Evolutionary conservation across 2,113 vertebrate genomes (phyloP), one percentile per base, ranked within the genome.

Genomic region (Brachirus orientalis): DNA sequence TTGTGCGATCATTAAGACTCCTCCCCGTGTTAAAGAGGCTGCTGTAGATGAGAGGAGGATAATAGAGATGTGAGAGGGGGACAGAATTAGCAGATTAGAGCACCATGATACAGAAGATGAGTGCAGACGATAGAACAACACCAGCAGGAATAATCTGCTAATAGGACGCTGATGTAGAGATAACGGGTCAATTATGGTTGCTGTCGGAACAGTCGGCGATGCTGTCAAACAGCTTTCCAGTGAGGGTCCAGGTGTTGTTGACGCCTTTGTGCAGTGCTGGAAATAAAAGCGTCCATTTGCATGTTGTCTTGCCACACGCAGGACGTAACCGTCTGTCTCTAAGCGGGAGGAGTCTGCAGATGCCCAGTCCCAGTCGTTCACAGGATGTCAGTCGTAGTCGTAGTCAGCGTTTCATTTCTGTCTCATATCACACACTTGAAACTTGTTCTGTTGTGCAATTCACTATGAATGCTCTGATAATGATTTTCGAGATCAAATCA

Each of bases 181-280:
- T 91, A 86, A 90, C 59, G 28, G 55, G 63, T 63, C 82, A 87
- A 84, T 89, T 86, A 88, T 72, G 18, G 83, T 68, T 64, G 64
- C 69, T 55, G 65, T 75, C 84, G 79, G 74, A 87, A 55, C 75
- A 43, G 40, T 43, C 14, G 10, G 14, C 14, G 4, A 43, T 43
- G 40, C 40, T 43, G 40, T 14, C 40, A 14, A 10, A 10, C 11
- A 43, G 40, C 10, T 41, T 59, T 46, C 37, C 22, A 6, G 12
- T n/a, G 52, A 10, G 1, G 1, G n/a, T 13, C 36, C 57, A 68
- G 53, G 56, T 75, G 48, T 33, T 40, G 14, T 10, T 7, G 7
- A 10, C 17, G 36, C 10, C 10, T 1, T 44, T 36, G 7, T 14
- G 40, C 53, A 40, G 38, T 14, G 65, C 20, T 48, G 22, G 2